Evolutionary conservation across 2,797 vertebrate genomes (phyloP).

Genomic region (Poeciliopsis turneri): DNA sequence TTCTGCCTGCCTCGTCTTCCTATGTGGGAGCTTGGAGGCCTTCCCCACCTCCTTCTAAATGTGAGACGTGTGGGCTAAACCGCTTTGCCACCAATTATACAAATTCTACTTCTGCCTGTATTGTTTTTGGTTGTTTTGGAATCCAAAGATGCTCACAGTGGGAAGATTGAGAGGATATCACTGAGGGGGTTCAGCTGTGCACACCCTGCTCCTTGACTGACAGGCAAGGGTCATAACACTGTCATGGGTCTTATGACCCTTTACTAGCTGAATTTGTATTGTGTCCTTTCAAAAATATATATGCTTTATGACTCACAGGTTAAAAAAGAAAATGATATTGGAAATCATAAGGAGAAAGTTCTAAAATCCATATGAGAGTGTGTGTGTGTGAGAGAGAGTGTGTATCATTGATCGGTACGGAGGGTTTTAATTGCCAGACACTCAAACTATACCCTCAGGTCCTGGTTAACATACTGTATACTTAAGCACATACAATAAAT

Average conservation of each 20-base stretch:
- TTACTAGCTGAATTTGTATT: conserved; percentile 22
- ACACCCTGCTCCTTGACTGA: conserved; percentile 39
- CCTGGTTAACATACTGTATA: conserved; percentile 43
- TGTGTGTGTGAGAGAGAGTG: neutral
- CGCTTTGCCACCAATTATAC: conserved; percentile 81
- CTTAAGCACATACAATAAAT: conserved; percentile 54
- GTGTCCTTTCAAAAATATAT: conserved; percentile 16
- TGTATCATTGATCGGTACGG: conserved; percentile 52
- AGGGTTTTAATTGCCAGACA: conserved; percentile 55
- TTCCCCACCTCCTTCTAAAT: conserved; percentile 69
- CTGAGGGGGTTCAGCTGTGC: conserved; percentile 51
- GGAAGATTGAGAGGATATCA: conserved; percentile 66
- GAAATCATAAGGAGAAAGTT: conserved; percentile 3
- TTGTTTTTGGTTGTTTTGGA: conserved; percentile 72
- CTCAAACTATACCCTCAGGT: conserved; percentile 45
- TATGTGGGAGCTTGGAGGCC: conserved; percentile 63
- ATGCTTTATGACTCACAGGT: conserved; percentile 14
- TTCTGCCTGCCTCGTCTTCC: conserved; percentile 44
- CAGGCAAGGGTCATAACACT: conserved; percentile 15
- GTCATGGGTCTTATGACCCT: conserved; percentile 41
- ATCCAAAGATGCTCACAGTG: conserved; percentile 68
- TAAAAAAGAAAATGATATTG: neutral
- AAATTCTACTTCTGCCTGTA: conserved; percentile 75
- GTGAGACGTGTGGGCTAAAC: conserved; percentile 78
- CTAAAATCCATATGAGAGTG: neutral